phyloP scores from a whole-genome alignment of 1,140 invertebrate genomes.

The Drosophila tropicalis region DNA sequence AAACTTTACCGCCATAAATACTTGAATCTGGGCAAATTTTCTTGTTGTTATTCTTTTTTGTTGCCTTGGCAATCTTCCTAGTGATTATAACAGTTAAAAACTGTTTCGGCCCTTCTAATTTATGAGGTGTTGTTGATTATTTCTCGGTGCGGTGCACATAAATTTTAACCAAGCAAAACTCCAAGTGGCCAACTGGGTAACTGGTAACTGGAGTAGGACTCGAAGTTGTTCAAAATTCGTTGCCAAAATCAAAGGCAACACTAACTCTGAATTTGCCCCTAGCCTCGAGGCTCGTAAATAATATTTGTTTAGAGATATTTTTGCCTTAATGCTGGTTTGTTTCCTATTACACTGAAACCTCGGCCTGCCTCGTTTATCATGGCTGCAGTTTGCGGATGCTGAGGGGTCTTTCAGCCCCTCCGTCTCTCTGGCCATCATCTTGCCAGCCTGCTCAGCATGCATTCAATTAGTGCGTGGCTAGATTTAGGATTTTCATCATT shows the following conservation, averaged over 20 bases:
- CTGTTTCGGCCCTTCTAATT: conserved; percentile 44
- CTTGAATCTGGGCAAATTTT: neutral
- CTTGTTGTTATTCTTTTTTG: neutral
- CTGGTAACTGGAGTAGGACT: conserved; percentile 40
- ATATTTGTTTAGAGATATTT: conserved; percentile 73
- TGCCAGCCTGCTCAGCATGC: conserved; percentile 57
- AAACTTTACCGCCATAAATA: neutral
- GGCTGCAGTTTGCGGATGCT: conserved; percentile 47
- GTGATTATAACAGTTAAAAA: conserved; percentile 38
- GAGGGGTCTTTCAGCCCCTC: neutral
- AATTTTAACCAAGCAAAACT: conserved; percentile 38
- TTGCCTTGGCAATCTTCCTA: conserved; percentile 35
- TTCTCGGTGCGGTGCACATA: conserved; percentile 46
- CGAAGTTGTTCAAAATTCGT: conserved; percentile 24
- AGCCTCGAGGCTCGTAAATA: conserved; percentile 58
- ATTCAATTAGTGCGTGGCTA: conserved; percentile 71
- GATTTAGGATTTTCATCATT: conserved; percentile 52
- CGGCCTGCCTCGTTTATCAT: conserved; percentile 62
- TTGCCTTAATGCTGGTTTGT: conserved; percentile 71
- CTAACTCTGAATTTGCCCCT: neutral
- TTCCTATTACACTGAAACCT: conserved; percentile 57
- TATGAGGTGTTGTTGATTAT: conserved; percentile 76
- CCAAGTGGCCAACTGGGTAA: conserved; percentile 30
- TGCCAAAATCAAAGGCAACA: conserved; percentile 55
- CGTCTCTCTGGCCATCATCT: conserved; percentile 18